Percentiles rank a stretch among this genome's conserved stretches.
phyloP scores from a whole-genome alignment of 2,113 vertebrate genomes.

The Carassius auratus region DNA sequence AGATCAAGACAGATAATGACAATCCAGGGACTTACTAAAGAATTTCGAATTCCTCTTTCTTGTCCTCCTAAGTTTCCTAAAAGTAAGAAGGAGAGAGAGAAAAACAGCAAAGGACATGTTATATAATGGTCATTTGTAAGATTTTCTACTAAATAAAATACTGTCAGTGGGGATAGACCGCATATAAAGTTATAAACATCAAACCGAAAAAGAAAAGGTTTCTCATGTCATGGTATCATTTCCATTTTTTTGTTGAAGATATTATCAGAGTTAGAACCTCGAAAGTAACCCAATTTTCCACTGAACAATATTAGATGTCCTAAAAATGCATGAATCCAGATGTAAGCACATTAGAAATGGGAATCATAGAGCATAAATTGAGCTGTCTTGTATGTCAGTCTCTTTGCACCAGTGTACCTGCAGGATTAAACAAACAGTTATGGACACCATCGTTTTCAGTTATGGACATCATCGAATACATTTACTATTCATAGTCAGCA shows the following conservation, averaged over 20 bases:
- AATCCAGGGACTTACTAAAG: conserved; percentile 71
- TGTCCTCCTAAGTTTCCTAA: conserved; percentile 62
- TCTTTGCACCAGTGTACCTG: background rate
- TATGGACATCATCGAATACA: background rate
- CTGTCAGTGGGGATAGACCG: background rate
- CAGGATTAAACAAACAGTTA: too few relatives aligned
- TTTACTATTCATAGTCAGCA: background rate
- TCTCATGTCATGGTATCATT: background rate
- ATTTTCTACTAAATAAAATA: background rate
- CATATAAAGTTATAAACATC: background rate
- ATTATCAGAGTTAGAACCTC: background rate
- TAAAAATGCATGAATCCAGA: background rate
- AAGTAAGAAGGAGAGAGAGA: background rate
- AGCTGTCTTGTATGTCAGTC: background rate
- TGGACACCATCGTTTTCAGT: too few relatives aligned
- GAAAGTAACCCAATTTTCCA: background rate
- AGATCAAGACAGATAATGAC: background rate
- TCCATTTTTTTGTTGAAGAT: background rate
- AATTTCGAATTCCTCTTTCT: conserved; percentile 72
- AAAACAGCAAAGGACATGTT: background rate
- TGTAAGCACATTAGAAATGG: background rate
- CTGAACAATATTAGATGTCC: background rate
- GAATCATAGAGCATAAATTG: background rate
- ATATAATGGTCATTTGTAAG: background rate
- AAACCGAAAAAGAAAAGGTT: background rate